phyloP scores from a whole-genome alignment of 2,888 invertebrate species.

The Zaprionus obscuricornis region DNA sequence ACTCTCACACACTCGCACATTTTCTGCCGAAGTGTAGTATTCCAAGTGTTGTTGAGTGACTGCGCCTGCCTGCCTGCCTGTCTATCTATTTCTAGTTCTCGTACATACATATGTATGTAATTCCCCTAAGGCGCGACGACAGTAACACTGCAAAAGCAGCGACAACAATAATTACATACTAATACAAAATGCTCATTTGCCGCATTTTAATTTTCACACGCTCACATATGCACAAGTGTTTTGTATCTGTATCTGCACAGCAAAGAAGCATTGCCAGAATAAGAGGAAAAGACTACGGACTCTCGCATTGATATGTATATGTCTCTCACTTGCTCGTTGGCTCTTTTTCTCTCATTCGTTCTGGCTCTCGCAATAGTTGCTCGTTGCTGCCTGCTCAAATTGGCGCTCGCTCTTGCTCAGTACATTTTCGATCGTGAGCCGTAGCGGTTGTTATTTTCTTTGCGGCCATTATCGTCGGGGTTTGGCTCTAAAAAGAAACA shows the following conservation, averaged over 20 bases:
- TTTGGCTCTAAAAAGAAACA: slow-evolving; percentile 24
- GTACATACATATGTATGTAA: no score
- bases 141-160: slow-evolving; percentile 34
- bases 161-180: slow-evolving; percentile 67
- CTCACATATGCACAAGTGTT: slow-evolving; percentile 70
- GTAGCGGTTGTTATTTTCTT: slow-evolving; percentile 65
- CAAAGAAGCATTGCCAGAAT: slow-evolving; percentile 15
- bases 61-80: slow-evolving; percentile 1
- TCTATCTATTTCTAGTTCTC: slow-evolving; percentile 18
- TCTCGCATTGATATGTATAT: slow-evolving; percentile 11
- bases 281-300: no score
- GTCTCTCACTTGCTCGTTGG: slow-evolving; percentile 5
- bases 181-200: slow-evolving; percentile 75
- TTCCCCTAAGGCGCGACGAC: slow-evolving; percentile 42
- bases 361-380: slow-evolving; percentile 4
- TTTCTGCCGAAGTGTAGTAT: no score
- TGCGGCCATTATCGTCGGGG: slow-evolving; percentile 37
- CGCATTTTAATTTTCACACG: slow-evolving; percentile 76
- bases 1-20: slow-evolving; percentile 20
- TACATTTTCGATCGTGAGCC: slow-evolving; percentile 75
- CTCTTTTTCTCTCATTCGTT: slow-evolving; percentile 1
- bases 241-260: slow-evolving; percentile 27
- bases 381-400: slow-evolving; percentile 17
- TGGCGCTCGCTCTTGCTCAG: slow-evolving; percentile 41
- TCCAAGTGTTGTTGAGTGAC: slow-evolving; percentile 15